phyloP scores from a whole-genome alignment of 2,113 vertebrate genomes.

The Cairina moschata region DNA sequence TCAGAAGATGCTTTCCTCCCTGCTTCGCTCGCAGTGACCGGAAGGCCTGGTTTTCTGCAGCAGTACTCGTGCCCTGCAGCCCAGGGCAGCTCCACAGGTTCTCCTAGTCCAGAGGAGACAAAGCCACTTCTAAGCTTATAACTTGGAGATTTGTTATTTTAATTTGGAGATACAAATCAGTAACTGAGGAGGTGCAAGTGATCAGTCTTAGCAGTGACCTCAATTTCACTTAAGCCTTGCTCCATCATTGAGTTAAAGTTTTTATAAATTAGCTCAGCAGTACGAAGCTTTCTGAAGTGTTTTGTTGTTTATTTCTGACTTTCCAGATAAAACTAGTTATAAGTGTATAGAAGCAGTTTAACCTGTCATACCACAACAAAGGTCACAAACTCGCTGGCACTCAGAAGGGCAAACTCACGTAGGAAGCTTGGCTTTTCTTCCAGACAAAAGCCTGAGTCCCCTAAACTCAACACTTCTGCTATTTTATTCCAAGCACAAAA shows the following conservation, averaged over 20 bases:
- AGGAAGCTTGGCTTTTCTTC: neutral
- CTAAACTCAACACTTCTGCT: neutral
- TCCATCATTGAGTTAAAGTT: neutral
- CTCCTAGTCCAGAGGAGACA: neutral
- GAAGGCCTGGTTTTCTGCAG: too few species aligned
- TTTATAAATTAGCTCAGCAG: neutral
- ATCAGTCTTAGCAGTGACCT: neutral
- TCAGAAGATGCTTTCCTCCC: neutral
- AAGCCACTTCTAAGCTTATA: neutral
- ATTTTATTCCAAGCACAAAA: slow-evolving; percentile 8
- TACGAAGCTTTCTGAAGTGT: neutral
- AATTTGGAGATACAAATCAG: neutral
- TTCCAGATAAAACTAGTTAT: neutral
- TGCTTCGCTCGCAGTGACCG: too few species aligned
- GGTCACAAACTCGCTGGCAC: neutral
- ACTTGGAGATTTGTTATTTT: neutral
- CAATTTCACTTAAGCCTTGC: neutral
- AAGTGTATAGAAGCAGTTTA: neutral
- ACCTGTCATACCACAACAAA: neutral
- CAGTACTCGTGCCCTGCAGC: neutral
- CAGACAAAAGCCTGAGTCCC: neutral
- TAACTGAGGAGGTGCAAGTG: too few species aligned
- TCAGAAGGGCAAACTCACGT: neutral
- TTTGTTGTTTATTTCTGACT: neutral
- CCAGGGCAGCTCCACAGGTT: neutral